These are phyloP conservation scores for Sardinella longiceps DNA, from an alignment of 2,797 vertebrate genomes.

Conservation along the genomic window DNA sequence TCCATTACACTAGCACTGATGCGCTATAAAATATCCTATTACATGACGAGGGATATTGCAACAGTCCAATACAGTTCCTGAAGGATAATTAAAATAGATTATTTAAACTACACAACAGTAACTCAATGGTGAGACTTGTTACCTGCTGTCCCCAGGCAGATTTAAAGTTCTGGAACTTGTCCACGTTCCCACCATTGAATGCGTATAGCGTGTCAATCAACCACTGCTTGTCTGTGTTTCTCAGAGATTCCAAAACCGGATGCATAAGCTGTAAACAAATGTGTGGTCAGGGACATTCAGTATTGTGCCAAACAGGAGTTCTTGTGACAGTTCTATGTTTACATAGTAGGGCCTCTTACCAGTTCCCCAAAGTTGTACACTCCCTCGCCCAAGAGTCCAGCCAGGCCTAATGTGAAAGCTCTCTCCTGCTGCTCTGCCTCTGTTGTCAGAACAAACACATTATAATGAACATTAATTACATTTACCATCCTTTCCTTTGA, in stretches of 20 bases:
- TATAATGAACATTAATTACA: too few relatives aligned
- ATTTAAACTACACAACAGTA: not conserved
- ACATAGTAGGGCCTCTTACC: slow-evolving; percentile 68
- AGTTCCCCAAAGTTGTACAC: slow-evolving; percentile 98
- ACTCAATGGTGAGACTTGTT: slow-evolving; percentile 35
- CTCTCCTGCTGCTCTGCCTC: slow-evolving; percentile 95
- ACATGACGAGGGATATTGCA: not conserved
- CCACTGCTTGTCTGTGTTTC: slow-evolving; percentile 94
- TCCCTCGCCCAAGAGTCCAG: slow-evolving; percentile 92
- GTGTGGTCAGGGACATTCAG: not conserved
- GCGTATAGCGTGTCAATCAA: slow-evolving; percentile 94
- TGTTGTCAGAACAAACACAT: slow-evolving; percentile 57
- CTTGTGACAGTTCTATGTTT: not conserved
- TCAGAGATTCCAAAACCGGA: slow-evolving; percentile 91
- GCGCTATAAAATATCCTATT: not conserved
- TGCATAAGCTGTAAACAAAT: slow-evolving; percentile 87
- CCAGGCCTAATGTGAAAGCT: slow-evolving; percentile 93
- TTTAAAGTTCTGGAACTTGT: slow-evolving; percentile 92
- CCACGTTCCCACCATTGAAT: slow-evolving; percentile 95
- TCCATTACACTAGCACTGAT: not conserved
- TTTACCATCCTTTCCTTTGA: too few relatives aligned
- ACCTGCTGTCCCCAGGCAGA: slow-evolving; percentile 96
- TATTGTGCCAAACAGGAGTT: not conserved
- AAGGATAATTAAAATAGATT: not conserved
- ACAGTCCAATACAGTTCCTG: not conserved